Evolutionary conservation across 2,113 vertebrate genomes (phyloP), one percentile per base, ranked within the genome.

Genomic region (Hydropotes inermis): DNA sequence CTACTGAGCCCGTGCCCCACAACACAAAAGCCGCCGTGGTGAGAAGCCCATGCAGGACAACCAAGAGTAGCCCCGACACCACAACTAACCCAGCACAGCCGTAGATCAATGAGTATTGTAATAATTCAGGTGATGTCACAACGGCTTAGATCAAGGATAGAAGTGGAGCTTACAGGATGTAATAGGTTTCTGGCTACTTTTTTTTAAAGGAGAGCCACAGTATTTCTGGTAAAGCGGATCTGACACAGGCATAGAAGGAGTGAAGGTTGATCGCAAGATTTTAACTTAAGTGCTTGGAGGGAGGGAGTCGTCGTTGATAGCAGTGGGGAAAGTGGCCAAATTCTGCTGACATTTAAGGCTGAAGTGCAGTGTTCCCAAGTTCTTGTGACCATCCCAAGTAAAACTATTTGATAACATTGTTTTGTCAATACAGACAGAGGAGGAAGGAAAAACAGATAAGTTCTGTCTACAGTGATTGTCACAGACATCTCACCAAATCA

Each of bases 401-500:
- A 94, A 94, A 94, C 55, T 91, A 12, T 50, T 47, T 83, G 61
- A 87, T 95, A 89, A 76, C 58, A 87, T 45, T 96, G 45, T 97
- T 97, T 95, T 92, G 54, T 85, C 84, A 58, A 3, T 50, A 33
- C 27, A 76, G 39, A 81, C 89, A 57, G 45, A 55, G 67, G 21
- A 45, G 83, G 23, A 76, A 85, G 39, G n/a, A 86, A 87, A 92
- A 93, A 58, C 61, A 86, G 87, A 89, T 81, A 82, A 82, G 30
- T 83, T 61, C 52, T 57, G 8, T 81, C 36, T 87, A 27, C 43
- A 60, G 0, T 70, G 60, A 58, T 89, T 87, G 90, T 83, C 81
- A 52, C 39, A 79, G 78, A 74, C 78, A 82, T 28, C 92, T 94
- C 89, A 83, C 43, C 61, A 81, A 79, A 39, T 87, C 60, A 15